A percentile compares a stretch with the other conserved stretches of the same genome.
These are phyloP conservation scores for Elaphurus davidianus DNA, from an alignment of 2,113 vertebrate species.

Conservation along the genomic window DNA sequence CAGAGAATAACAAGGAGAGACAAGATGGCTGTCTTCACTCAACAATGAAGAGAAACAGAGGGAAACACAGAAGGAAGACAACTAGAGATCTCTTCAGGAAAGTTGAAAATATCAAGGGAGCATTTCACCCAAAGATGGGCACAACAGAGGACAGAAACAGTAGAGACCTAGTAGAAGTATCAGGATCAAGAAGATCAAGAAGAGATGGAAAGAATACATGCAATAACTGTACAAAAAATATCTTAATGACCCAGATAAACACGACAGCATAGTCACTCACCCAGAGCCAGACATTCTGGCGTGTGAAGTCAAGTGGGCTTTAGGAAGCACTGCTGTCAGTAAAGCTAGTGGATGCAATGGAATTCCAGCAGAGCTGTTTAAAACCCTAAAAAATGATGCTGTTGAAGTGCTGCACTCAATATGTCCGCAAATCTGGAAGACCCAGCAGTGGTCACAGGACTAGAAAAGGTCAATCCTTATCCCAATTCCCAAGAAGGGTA, in stretches of 20 bases:
- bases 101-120: background rate
- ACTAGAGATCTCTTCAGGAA: background rate
- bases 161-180: background rate
- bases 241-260: background rate
- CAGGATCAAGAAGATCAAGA: background rate
- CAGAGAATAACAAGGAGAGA: background rate
- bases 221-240: background rate
- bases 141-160: background rate
- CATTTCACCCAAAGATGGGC: background rate
- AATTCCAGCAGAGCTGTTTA: background rate
- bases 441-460: background rate
- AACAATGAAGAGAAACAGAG: background rate
- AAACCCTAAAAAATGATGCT: background rate
- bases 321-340: background rate
- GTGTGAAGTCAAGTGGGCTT: background rate
- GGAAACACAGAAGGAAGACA: background rate
- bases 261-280: background rate
- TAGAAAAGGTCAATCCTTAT: background rate
- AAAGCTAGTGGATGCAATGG: background rate
- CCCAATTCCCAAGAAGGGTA: background rate
- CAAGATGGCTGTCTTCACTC: background rate
- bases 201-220: background rate
- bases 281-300: background rate
- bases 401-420: background rate
- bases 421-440: background rate